Base-by-base conservation (phyloP, 2,888 invertebrate genomes). In the Hartigia nigra region DNA sequence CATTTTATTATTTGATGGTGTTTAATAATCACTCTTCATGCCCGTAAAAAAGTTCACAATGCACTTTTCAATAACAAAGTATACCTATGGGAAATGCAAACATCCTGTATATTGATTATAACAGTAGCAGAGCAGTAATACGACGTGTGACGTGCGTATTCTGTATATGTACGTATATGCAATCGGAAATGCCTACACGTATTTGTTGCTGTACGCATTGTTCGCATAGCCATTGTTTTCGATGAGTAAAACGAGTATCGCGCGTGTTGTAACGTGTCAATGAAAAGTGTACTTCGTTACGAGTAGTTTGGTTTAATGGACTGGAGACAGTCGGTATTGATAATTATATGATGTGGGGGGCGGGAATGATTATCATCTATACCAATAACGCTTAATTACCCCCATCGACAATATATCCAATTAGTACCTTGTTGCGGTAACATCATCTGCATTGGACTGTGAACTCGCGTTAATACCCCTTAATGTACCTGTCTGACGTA, bases 291-390 rank as follows among this genome's bases (percentile, higher is more conserved):
- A 70, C 34, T 76, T 78, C 70, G 76, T 72, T 76, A 76, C 55
- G 75, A 70, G 36, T 70, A 31, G 72, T 35, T 36, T 34, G 75
- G 32, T 75, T 75, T 78, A 78, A 78, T 78, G 78, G 78, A 76
- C 78, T 76, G n/a, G 39, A 75, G 74, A 72, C 69, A 32, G 75
- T 78, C 75, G 75, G 70, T 75, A 76, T 70, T 78, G 76, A 78
- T 78, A 78, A 78, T 78, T 78, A 78, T 78, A 76, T 31, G 31
- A 72, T 34, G 72, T 12, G 75, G 31, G 78, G 78, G 72, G 72
- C 5, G 31, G 72, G 31, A 72, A 72, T 31, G 78, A 78, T 78
- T 78, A 78, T 78, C 70, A 75, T 78, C 72, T 75, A 78, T 78
- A 78, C 78, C 78, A 70, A 76, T 78, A 75, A 75, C 37, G 55